Conservation (phyloP, 23 tunicate species). For the Clavelina lepadiformis region DNA sequence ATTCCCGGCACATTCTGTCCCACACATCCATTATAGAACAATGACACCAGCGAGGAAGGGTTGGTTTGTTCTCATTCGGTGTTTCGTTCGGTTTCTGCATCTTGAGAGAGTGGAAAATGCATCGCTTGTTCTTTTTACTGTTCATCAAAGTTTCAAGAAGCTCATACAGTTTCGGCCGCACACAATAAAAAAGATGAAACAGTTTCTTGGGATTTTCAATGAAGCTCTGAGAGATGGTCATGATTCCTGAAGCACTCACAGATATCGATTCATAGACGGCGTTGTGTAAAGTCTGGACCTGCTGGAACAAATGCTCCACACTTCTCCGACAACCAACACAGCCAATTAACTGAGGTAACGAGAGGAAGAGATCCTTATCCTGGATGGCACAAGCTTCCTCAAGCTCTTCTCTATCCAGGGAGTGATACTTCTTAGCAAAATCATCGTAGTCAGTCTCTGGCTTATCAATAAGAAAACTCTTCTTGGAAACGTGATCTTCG, state of each 20-base stretch:
- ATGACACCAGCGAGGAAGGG: slow-evolving; percentile 42
- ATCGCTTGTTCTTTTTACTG: slow-evolving; percentile 71
- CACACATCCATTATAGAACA: slow-evolving; percentile 83
- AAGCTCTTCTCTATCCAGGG: slow-evolving; percentile 33
- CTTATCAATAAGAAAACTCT: neutral
- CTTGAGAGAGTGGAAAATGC: slow-evolving; percentile 79
- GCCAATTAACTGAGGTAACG: slow-evolving; percentile 45
- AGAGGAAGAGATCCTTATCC: slow-evolving; percentile 37
- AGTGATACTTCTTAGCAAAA: slow-evolving; percentile 41
- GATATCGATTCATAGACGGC: slow-evolving; percentile 48
- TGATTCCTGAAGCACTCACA: slow-evolving; percentile 21
- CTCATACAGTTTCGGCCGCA: slow-evolving; percentile 42
- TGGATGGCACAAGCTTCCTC: slow-evolving; percentile 46
- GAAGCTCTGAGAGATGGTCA: slow-evolving; percentile 34
- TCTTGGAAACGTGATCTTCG: slow-evolving; percentile 50
- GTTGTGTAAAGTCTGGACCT: slow-evolving; percentile 39
- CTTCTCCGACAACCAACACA: slow-evolving; percentile 87
- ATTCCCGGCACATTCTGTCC: slow-evolving; percentile 69
- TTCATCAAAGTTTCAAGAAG: slow-evolving; percentile 32
- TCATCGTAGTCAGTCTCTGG: slow-evolving; percentile 14
- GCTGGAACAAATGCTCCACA: slow-evolving; percentile 66
- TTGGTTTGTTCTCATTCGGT: slow-evolving; percentile 22
- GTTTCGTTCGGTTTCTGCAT: slow-evolving; percentile 63
- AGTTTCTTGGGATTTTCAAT: slow-evolving; percentile 35
- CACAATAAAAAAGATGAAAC: slow-evolving; percentile 45